Conservation (phyloP, 2,888 invertebrate genomes). For the Cataglyphis livida region DNA sequence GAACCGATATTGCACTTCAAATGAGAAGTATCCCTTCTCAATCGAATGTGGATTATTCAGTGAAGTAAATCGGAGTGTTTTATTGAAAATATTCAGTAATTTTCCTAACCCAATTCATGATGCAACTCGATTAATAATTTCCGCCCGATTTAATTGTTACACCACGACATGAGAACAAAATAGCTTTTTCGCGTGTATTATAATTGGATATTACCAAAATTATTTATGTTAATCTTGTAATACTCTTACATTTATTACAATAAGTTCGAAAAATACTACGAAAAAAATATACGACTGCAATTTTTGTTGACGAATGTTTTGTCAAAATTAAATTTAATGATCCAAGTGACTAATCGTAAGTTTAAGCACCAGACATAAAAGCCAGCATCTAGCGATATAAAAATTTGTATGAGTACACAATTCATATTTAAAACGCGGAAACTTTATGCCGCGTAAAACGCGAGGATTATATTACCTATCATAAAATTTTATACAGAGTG, state of each 20-base stretch:
- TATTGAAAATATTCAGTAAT: conserved; percentile 22
- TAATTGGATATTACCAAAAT: background rate
- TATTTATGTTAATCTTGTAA: background rate
- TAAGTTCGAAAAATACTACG: background rate
- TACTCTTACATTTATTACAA: background rate
- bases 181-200: background rate
- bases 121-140: conserved; percentile 14
- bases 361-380: background rate
- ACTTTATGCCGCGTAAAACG: background rate
- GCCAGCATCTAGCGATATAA: background rate
- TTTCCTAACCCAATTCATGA: conserved; percentile 31
- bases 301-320: background rate
- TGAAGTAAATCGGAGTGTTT: background rate
- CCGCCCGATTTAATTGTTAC: conserved; percentile 18
- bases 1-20: conserved; percentile 24
- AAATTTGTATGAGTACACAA: background rate
- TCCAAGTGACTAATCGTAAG: background rate
- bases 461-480: background rate
- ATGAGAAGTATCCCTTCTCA: conserved; percentile 3
- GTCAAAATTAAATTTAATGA: conserved; percentile 1
- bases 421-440: background rate
- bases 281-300: background rate
- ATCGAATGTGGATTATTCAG: conserved; percentile 22
- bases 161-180: background rate
- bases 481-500: conserved; percentile 2